phyloP scores from a whole-genome alignment of 2,797 vertebrate genomes.

The Euphonia xanthogaster region DNA sequence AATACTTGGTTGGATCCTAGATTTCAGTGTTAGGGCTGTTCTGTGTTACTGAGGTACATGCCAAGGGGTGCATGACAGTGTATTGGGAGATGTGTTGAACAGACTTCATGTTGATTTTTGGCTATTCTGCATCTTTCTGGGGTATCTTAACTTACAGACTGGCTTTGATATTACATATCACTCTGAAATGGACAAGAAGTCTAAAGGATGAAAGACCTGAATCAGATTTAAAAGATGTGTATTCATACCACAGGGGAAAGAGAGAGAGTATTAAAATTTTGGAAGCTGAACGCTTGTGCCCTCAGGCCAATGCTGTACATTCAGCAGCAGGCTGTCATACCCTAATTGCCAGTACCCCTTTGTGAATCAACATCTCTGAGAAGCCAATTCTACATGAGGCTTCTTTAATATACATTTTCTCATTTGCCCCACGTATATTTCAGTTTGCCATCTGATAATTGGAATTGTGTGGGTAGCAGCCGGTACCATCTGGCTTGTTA shows the following conservation, averaged over 20 bases:
- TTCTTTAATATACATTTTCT: conserved; percentile 67
- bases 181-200: background rate
- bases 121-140: background rate
- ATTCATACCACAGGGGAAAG: background rate
- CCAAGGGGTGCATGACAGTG: background rate
- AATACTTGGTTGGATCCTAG: background rate
- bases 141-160: background rate
- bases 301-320: background rate
- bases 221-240: background rate
- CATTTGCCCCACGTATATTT: conserved; percentile 68
- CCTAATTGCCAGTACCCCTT: conserved; percentile 48
- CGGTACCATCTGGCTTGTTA: conserved; percentile 71
- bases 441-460: conserved; percentile 71
- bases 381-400: conserved; percentile 48
- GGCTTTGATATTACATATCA: background rate
- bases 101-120: background rate
- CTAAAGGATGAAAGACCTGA: background rate
- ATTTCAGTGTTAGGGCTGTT: background rate
- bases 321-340: conserved; percentile 48
- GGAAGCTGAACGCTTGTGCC: background rate
- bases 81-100: background rate
- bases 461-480: conserved; percentile 69
- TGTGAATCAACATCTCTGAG: conserved; percentile 56
- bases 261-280: background rate
- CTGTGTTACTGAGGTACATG: background rate